Percentiles rank a stretch among this genome's conserved stretches.
Conservation (phyloP, 2,888 invertebrate species). For the Eupithecia pulchellata region DNA sequence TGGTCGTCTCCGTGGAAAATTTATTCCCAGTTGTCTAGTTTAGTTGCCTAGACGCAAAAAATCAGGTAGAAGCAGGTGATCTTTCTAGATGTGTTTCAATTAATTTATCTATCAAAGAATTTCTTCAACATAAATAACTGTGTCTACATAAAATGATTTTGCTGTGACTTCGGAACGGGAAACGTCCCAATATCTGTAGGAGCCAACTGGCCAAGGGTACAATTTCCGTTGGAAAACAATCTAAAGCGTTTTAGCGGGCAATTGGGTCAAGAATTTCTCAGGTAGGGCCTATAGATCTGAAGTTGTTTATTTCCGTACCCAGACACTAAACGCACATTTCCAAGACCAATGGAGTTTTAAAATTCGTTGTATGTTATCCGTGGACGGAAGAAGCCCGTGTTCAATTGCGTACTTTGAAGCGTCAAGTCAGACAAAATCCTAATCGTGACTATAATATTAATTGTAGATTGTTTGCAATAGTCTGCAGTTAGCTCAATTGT, state of each 20-base stretch:
- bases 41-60: too few species aligned
- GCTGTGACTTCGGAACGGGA: conserved; percentile 37
- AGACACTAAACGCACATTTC: neutral
- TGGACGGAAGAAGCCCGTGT: too few species aligned
- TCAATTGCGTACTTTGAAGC: too few species aligned
- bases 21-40: too few species aligned
- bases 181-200: conserved; percentile 47
- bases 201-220: conserved; percentile 45
- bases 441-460: too few species aligned
- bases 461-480: too few species aligned
- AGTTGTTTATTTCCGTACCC: conserved; percentile 35
- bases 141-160: neutral
- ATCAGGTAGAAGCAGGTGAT: neutral
- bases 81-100: neutral
- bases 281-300: conserved; percentile 1
- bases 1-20: too few species aligned
- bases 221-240: conserved; percentile 53
- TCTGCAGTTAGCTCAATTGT: too few species aligned
- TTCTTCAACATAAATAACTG: neutral
- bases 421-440: too few species aligned
- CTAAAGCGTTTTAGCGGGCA: conserved; percentile 39
- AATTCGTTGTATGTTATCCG: neutral
- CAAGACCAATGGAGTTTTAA: neutral
- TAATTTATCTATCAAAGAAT: neutral
- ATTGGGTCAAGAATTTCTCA: conserved; percentile 46